Evolutionary conservation across 2,113 vertebrate genomes (phyloP).

Genomic region (Tautogolabrus adspersus): DNA sequence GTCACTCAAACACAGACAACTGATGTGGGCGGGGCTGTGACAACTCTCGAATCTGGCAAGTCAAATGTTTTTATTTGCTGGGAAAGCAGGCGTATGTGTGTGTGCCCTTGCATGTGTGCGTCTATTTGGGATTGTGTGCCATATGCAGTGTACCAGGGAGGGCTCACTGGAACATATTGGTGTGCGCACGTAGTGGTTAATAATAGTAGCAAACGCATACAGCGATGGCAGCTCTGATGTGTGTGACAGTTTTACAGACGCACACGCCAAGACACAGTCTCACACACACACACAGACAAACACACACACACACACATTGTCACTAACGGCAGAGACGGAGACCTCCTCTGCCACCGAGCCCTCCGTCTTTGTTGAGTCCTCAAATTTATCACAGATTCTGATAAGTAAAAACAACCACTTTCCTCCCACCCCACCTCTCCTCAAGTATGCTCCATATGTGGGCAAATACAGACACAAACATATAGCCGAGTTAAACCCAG

Average conservation of each 20-base stretch:
- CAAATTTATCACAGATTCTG: conserved; percentile 77
- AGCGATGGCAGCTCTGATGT: conserved; percentile 79
- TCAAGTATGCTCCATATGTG: conserved; percentile 45
- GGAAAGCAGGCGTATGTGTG: conserved; percentile 30
- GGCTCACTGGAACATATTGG: conserved; percentile 83
- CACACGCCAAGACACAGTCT: conserved; percentile 68
- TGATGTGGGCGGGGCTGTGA: conserved; percentile 75
- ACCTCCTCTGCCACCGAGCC: conserved; percentile 74
- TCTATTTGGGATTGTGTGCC: conserved; percentile 73
- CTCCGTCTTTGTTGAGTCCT: conserved; percentile 79
- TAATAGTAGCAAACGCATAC: conserved; percentile 83
- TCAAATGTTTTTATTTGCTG: conserved; percentile 79
- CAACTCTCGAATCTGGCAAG: conserved; percentile 75
- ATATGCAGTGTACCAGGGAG: conserved; percentile 74
- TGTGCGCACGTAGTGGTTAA: conserved; percentile 81
- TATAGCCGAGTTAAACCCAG: conserved; percentile 55
- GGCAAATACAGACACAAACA: conserved; percentile 47
- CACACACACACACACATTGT: conserved; percentile 58
- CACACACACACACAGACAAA: conserved; percentile 52
- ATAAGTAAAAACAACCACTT: conserved; percentile 82
- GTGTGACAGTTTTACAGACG: conserved; percentile 82
- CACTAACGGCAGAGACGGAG: conserved; percentile 49
- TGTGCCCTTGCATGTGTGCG: conserved; percentile 36
- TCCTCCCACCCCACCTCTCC: conserved; percentile 75
- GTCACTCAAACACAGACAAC: conserved; percentile 71